These are phyloP conservation scores for Drosophila yakuba DNA, from an alignment of 1,140 invertebrate species.

Conservation along the genomic window DNA sequence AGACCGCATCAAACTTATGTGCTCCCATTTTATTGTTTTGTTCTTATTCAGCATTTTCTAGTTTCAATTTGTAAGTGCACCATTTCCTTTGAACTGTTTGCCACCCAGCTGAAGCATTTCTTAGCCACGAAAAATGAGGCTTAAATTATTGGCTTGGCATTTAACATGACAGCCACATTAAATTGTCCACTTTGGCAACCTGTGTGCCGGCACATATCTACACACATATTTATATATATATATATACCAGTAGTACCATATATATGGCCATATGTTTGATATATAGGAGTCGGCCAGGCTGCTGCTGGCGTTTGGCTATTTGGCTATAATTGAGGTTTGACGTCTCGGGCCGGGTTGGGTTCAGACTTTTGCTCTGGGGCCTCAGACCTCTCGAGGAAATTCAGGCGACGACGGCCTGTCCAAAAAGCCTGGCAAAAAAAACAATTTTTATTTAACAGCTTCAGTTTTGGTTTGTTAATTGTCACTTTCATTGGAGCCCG, in stretches of 20 bases:
- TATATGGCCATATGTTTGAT: conserved; percentile 46
- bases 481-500: conserved; percentile 72
- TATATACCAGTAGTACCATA: conserved; percentile 11
- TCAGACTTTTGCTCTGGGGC: conserved; percentile 48
- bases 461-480: conserved; percentile 64
- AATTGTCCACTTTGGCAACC: conserved; percentile 81
- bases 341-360: conserved; percentile 37
- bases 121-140: conserved; percentile 69
- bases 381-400: conserved; percentile 69
- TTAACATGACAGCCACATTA: conserved; percentile 83
- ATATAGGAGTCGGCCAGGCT: conserved; percentile 31
- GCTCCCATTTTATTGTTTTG: too few relatives aligned
- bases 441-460: conserved; percentile 36
- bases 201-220: conserved; percentile 43
- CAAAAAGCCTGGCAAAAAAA: conserved; percentile 11
- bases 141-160: conserved; percentile 80
- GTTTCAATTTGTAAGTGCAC: not conserved
- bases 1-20: too few relatives aligned
- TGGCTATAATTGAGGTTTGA: conserved; percentile 68
- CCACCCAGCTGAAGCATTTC: conserved; percentile 73
- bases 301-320: conserved; percentile 61
- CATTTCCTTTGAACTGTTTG: conserved; percentile 39
- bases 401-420: conserved; percentile 34
- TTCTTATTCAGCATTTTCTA: conserved; percentile 6
- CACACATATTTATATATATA: conserved; percentile 28